Evolutionary conservation across 2,888 invertebrate genomes (phyloP).

Genomic region (Tupiocoris notatus): DNA sequence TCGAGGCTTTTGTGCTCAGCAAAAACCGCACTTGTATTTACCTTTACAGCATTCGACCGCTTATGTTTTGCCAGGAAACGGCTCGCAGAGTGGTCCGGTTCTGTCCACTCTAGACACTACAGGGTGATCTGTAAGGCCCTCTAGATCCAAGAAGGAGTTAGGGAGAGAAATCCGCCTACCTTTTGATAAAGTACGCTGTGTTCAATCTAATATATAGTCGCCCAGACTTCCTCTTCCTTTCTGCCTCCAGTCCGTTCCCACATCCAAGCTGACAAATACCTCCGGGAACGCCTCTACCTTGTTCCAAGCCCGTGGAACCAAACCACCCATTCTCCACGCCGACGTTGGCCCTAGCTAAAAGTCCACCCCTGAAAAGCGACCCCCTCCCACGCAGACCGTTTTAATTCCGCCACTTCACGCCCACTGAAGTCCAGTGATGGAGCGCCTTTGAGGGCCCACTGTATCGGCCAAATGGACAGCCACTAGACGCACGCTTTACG

Average conservation of each 20-base stretch:
- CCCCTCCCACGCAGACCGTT: background rate
- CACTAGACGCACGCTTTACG: background rate
- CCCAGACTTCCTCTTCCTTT: background rate
- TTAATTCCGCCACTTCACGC: constrained; percentile 21
- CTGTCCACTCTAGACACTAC: too few relatives aligned
- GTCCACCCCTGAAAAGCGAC: constrained; percentile 1
- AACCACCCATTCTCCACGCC: too few relatives aligned
- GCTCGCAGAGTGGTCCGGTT: background rate
- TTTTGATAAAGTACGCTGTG: constrained; percentile 31
- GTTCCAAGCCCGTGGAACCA: constrained; percentile 7
- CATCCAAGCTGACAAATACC: constrained; percentile 33
- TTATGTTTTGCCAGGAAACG: constrained; percentile 33
- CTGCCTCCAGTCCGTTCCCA: constrained; percentile 12
- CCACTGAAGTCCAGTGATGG: background rate
- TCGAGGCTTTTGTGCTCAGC: background rate
- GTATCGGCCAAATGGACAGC: constrained; percentile 5
- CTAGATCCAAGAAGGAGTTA: too few relatives aligned
- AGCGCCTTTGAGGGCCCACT: background rate
- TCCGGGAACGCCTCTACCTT: constrained; percentile 36
- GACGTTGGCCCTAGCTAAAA: constrained; percentile 23
- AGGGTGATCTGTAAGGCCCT: too few relatives aligned
- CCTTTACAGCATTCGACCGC: background rate
- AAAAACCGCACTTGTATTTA: too few relatives aligned
- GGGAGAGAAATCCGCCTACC: background rate
- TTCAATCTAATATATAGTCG: constrained; percentile 40